Evolutionary conservation across 2,888 invertebrate species (phyloP).

Genomic region (Chrysotoxum bicinctum): DNA sequence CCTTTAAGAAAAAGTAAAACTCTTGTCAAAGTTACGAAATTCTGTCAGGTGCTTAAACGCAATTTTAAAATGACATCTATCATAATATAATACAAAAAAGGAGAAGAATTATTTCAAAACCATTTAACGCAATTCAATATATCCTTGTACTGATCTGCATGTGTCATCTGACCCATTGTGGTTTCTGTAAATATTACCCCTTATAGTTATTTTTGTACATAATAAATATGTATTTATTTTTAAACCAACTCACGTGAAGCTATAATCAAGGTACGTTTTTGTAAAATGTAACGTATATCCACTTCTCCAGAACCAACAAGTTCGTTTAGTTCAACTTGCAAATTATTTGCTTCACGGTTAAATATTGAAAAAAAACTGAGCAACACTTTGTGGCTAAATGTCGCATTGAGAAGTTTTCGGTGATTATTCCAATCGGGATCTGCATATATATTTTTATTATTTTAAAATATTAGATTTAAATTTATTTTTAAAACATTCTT

Average conservation of each 20-base stretch:
- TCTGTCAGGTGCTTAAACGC: too few species aligned
- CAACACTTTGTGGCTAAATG: constrained; percentile 78
- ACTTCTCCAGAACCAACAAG: constrained; percentile 73
- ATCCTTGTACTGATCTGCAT: constrained; percentile 69
- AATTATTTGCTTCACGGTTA: constrained; percentile 75
- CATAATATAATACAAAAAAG: too few species aligned
- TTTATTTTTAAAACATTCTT: not conserved
- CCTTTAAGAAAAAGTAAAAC: too few species aligned
- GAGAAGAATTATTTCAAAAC: constrained; percentile 43
- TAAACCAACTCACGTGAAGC: constrained; percentile 77
- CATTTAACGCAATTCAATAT: constrained; percentile 76
- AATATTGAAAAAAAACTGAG: constrained; percentile 78
- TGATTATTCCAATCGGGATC: constrained; percentile 78
- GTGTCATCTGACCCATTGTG: constrained; percentile 78
- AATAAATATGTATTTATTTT: not conserved
- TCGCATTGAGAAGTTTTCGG: constrained; percentile 78
- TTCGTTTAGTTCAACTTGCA: constrained; percentile 73
- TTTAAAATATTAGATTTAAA: not conserved
- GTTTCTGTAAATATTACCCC: constrained; percentile 74
- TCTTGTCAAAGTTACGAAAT: too few species aligned
- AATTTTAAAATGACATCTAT: too few species aligned
- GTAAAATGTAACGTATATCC: constrained; percentile 75
- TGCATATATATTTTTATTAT: constrained; percentile 9
- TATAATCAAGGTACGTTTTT: constrained; percentile 76
- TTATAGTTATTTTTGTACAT: not conserved